A percentile compares a stretch with the other conserved stretches of the same genome.
Conservation (phyloP, 1,140 invertebrate species). For the Diplogasteroides magnus region DNA sequence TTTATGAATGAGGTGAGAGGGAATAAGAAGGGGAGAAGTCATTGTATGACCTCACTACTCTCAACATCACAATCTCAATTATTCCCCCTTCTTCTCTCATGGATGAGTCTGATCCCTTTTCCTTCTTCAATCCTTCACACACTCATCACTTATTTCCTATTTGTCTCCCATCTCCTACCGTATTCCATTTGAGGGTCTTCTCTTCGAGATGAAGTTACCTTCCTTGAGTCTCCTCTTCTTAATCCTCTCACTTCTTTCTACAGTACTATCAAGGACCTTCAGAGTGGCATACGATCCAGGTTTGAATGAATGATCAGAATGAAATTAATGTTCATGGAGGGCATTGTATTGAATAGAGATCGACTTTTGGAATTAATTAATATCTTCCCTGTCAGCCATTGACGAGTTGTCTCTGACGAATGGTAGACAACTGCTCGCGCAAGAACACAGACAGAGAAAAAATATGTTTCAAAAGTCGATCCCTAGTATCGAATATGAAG, state of each 20-base stretch:
- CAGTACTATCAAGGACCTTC: background rate
- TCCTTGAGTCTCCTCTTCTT: slow-evolving; percentile 63
- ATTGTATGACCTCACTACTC: too few species aligned
- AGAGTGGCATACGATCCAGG: background rate
- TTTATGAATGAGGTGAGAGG: too few species aligned
- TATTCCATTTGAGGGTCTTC: slow-evolving; percentile 75
- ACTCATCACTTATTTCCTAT: too few species aligned
- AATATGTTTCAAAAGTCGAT: slow-evolving; percentile 66
- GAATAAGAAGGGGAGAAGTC: too few species aligned
- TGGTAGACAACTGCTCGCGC: slow-evolving; percentile 87
- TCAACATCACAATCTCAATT: too few species aligned
- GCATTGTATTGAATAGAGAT: too few species aligned
- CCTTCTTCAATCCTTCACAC: too few species aligned
- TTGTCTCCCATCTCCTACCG: too few species aligned
- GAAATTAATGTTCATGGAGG: too few species aligned
- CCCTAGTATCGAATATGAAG: background rate
- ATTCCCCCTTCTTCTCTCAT: too few species aligned
- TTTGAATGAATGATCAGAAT: background rate
- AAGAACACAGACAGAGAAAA: too few species aligned
- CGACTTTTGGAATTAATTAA: background rate
- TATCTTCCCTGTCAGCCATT: slow-evolving; percentile 66
- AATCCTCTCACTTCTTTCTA: background rate
- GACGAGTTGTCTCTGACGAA: slow-evolving; percentile 86
- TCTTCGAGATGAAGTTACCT: slow-evolving; percentile 73
- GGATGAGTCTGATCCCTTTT: too few species aligned